Conservation (phyloP, 64 coral and sea anemone species). For the Hydrozoanthus tunicans region DNA sequence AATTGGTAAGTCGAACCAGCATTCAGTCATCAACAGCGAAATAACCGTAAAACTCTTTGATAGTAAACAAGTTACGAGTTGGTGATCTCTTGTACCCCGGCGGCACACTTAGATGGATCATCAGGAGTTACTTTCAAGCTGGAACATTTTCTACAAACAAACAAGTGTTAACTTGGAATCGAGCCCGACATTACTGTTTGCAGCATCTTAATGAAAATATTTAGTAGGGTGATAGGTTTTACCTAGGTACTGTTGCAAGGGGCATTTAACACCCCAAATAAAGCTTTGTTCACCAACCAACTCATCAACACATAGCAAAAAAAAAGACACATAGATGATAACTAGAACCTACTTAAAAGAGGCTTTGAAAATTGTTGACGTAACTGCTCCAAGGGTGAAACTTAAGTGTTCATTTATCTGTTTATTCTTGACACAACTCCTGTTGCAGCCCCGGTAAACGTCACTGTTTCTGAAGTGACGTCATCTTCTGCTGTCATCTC, state of each 20-base stretch:
- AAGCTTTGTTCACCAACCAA: too few species aligned
- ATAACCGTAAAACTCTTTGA: not conserved
- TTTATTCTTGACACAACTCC: not conserved
- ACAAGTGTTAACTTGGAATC: too few species aligned
- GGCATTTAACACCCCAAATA: too few species aligned
- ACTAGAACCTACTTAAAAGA: not conserved
- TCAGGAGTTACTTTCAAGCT: too few species aligned
- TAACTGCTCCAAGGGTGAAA: not conserved
- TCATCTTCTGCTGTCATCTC: not conserved
- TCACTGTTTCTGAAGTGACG: not conserved
- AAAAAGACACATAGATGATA: too few species aligned
- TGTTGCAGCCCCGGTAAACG: not conserved
- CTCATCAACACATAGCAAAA: too few species aligned
- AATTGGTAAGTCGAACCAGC: not conserved
- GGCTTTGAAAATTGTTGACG: not conserved
- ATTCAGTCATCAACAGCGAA: not conserved
- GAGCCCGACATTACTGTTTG: too few species aligned
- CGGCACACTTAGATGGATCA: too few species aligned
- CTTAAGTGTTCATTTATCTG: not conserved
- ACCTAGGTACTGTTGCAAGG: too few species aligned
- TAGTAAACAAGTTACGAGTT: not conserved
- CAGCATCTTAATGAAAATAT: too few species aligned
- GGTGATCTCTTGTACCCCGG: not conserved
- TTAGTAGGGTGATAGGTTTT: too few species aligned
- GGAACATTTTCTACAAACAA: too few species aligned